Evolutionary conservation across 1,140 invertebrate genomes (phyloP), one percentile per base, ranked within the genome.

Genomic region (Drosophila bocki): DNA sequence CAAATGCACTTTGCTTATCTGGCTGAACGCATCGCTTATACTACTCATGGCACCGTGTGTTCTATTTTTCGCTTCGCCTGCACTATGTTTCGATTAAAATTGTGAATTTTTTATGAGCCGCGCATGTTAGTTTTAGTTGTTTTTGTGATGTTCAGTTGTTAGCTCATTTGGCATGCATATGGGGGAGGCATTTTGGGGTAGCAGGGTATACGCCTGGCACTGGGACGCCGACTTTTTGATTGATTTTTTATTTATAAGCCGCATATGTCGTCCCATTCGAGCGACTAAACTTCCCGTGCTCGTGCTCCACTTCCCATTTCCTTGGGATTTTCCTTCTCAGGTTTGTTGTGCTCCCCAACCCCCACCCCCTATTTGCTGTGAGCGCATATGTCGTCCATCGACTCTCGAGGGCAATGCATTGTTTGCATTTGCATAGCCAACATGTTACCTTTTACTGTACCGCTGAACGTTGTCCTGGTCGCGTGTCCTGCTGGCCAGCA

Each of bases 21-120:
- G 54, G 12, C 51, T 33, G 48, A 47, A 59, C 47, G 75, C 81
- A 88, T 90, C 81, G 81, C 70, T 51, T 53, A 69, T 45, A 60
- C 41, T 56, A 57, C 41, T 56, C 48, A 75, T 41, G 37, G 74
- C 60, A 59, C 63, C 71, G 59, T 57, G 81, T 72, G 78, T 72
- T 87, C 83, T 88, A 86, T 86, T 86, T 86, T 83, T 69, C 51
- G 74, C 63, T 45, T 35, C 51, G 37, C 72, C 64, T 81, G 76
- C 86, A 85, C 85, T 90, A 85, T 91, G 78, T 82, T 91, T 86
- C 85, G 85, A 90, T 91, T 90, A 85, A 85, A 88, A 85, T 79
- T 80, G 79, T 90, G 75, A 51, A 90, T 90, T 91, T 91, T 90
- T 90, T 85, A 88, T 88, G 83, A 88, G 51, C 39, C 68, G 41